These are phyloP conservation scores for Virgularia gustaviana DNA, from an alignment of 92 coral and sea anemone species.

Conservation along the genomic window DNA sequence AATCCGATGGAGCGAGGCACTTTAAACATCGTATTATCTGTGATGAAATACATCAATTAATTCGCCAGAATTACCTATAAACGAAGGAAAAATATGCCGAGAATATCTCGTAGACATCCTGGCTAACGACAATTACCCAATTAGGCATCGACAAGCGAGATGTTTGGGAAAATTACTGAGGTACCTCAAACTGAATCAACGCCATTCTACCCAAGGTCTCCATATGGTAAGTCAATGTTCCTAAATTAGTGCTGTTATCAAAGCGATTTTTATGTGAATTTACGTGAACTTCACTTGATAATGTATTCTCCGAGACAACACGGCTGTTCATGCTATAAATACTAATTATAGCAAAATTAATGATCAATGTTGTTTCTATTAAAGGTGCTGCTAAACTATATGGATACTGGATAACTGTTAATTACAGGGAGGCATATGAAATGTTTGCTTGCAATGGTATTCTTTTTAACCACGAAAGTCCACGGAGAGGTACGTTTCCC, in stretches of 20 bases:
- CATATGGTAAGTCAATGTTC: conserved; percentile 89
- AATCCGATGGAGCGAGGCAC: no score
- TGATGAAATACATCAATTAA: no score
- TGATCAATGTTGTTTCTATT: background rate
- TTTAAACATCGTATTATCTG: no score
- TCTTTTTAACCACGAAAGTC: conserved; percentile 93
- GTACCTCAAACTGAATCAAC: conserved; percentile 91
- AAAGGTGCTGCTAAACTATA: conserved; percentile 88
- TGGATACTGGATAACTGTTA: conserved; percentile 95
- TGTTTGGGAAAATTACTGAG: conserved; percentile 91
- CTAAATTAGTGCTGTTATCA: no score
- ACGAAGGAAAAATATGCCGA: background rate
- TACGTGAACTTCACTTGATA: no score
- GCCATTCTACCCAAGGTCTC: conserved; percentile 94
- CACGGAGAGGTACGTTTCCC: conserved; percentile 94
- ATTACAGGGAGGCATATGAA: conserved; percentile 88
- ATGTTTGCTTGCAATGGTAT: conserved; percentile 94
- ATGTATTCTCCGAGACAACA: no score
- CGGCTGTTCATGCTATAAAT: no score
- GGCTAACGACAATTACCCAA: no score
- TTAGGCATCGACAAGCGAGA: conserved; percentile 98
- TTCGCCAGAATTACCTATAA: no score
- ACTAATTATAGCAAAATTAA: no score
- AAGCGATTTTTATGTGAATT: no score
- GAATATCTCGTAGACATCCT: background rate